These are phyloP conservation scores for Rhodophaea formosa DNA, from an alignment of 2,888 invertebrate species.

Conservation along the genomic window DNA sequence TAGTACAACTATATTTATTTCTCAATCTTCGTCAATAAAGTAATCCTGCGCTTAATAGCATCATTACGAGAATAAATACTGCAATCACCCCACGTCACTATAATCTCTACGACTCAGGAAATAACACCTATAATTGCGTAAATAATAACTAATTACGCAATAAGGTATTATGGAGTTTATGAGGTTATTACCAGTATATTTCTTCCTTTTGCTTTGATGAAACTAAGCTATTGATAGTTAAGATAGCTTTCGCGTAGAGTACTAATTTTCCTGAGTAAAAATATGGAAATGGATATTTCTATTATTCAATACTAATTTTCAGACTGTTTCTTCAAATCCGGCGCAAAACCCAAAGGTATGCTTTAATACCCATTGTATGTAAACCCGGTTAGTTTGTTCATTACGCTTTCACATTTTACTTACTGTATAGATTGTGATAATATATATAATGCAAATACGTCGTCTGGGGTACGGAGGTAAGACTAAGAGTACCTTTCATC, in stretches of 20 bases:
- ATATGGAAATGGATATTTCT: no score
- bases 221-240: background rate
- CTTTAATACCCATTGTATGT: no score
- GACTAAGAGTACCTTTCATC: no score
- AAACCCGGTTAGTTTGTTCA: no score
- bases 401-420: no score
- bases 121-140: slow-evolving; percentile 6
- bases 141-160: slow-evolving; percentile 1
- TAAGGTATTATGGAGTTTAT: background rate
- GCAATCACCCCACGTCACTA: slow-evolving; percentile 1
- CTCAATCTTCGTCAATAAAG: background rate
- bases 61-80: slow-evolving; percentile 1
- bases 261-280: no score
- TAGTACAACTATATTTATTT: background rate
- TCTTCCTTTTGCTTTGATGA: background rate
- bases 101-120: slow-evolving; percentile 8
- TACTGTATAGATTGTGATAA: no score
- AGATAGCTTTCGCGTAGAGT: background rate
- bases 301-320: no score
- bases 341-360: no score
- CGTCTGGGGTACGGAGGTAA: no score
- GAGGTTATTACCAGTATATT: background rate
- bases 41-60: background rate
- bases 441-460: no score
- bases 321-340: no score